phyloP scores from a whole-genome alignment of 2,113 vertebrate genomes.

The Hippocampus zosterae region DNA sequence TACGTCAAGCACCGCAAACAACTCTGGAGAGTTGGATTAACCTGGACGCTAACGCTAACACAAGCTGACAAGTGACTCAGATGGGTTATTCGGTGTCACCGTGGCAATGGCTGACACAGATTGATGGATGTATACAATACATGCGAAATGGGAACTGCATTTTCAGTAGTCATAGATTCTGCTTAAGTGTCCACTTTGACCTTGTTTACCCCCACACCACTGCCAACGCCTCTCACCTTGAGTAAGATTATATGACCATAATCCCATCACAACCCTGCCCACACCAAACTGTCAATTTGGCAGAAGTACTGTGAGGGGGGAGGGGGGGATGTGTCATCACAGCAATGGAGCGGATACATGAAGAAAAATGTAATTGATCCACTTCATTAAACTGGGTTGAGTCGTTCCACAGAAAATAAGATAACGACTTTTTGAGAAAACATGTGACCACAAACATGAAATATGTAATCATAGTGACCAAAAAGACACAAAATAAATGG shows the following conservation, averaged over 20 bases:
- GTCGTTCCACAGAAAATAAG: not conserved
- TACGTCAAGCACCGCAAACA: not conserved
- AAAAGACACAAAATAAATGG: constrained; percentile 9
- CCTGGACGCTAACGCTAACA: not conserved
- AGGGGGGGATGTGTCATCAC: not conserved
- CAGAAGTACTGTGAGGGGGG: not conserved
- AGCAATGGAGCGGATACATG: not conserved
- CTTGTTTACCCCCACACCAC: not conserved
- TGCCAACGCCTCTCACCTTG: not conserved
- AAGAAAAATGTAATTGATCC: not conserved
- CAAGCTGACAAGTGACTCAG: not conserved
- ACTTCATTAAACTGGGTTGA: not conserved
- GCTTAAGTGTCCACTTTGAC: not conserved
- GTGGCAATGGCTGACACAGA: not conserved
- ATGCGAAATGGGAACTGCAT: not conserved
- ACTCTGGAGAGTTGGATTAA: not conserved
- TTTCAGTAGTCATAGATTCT: not conserved
- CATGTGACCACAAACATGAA: not conserved
- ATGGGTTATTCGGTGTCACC: not conserved
- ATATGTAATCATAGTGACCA: not conserved
- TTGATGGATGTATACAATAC: not conserved
- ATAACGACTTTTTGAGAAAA: not conserved
- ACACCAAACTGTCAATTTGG: not conserved
- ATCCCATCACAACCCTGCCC: not conserved
- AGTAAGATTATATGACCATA: not conserved